Conservation (phyloP, 2,113 vertebrate genomes). For the Antigone vipio region DNA sequence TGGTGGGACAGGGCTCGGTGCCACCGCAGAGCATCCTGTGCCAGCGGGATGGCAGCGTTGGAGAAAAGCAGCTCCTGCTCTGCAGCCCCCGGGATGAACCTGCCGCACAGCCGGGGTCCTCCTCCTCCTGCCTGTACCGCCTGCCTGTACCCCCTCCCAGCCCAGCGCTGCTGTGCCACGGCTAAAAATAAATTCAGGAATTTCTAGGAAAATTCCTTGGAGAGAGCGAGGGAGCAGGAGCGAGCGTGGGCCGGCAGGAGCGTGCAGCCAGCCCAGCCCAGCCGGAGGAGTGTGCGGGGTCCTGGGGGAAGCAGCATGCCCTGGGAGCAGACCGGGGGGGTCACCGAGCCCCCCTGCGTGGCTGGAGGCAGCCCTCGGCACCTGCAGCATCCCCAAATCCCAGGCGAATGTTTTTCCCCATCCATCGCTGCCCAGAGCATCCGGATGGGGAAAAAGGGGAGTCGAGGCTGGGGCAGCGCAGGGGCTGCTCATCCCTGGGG, state of each 20-base stretch:
- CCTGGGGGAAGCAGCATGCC: not conserved
- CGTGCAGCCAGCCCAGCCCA: not conserved
- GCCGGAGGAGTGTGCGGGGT: not conserved
- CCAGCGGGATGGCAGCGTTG: accelerated
- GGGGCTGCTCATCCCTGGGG: not conserved
- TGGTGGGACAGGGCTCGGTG: accelerated
- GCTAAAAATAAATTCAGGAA: conserved; percentile 4
- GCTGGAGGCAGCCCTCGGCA: not conserved
- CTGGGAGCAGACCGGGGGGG: accelerated
- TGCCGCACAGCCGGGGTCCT: accelerated
- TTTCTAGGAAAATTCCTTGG: conserved; percentile 40
- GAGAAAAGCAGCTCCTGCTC: not conserved
- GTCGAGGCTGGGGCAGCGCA: accelerated
- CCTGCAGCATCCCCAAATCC: not conserved
- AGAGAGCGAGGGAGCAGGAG: not conserved
- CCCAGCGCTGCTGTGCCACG: accelerated
- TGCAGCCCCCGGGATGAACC: not conserved
- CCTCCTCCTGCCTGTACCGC: not conserved
- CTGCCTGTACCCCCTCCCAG: not conserved
- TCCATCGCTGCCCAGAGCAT: not conserved
- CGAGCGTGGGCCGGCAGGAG: not conserved
- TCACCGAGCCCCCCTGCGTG: not conserved
- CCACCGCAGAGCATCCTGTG: accelerated
- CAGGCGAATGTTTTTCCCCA: accelerated
- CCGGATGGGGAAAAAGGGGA: not conserved